Evolutionary conservation across 2,797 vertebrate genomes (phyloP).

Genomic region (Pipistrellus kuhlii): DNA sequence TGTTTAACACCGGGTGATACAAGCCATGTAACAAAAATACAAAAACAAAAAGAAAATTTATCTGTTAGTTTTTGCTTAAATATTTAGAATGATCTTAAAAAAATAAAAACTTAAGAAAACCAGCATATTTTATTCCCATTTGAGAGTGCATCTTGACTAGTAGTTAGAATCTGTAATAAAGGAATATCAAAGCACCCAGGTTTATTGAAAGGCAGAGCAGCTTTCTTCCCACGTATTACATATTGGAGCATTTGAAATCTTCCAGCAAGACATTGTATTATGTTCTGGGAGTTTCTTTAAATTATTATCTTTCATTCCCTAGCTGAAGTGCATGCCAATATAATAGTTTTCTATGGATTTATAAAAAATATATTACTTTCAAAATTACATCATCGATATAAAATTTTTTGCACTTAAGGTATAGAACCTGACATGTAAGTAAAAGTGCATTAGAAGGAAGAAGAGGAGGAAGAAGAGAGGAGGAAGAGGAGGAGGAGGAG

Average conservation of each 20-base stretch:
- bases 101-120: not conserved
- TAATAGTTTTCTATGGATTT: not conserved
- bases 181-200: not conserved
- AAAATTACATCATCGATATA: not conserved
- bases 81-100: slow-evolving; percentile 19
- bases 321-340: not conserved
- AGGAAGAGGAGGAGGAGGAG: not conserved
- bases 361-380: not conserved
- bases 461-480: rapidly evolving
- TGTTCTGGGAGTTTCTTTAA: not conserved
- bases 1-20: not conserved
- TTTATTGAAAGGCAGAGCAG: not conserved
- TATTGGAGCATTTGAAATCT: not conserved
- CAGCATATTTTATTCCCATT: not conserved
- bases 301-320: not conserved
- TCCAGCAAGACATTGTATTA: not conserved
- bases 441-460: not conserved
- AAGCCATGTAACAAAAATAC: not conserved
- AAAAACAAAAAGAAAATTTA: not conserved
- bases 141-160: not conserved
- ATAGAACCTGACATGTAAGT: not conserved
- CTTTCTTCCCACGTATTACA: rapidly evolving
- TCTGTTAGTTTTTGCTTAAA: not conserved
- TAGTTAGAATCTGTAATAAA: not conserved
- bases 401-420: not conserved